Percentiles rank a stretch among this genome's conserved stretches.
These are phyloP conservation scores for Helarctos malayanus DNA, from an alignment of 2,797 vertebrate species.

Conservation along the genomic window DNA sequence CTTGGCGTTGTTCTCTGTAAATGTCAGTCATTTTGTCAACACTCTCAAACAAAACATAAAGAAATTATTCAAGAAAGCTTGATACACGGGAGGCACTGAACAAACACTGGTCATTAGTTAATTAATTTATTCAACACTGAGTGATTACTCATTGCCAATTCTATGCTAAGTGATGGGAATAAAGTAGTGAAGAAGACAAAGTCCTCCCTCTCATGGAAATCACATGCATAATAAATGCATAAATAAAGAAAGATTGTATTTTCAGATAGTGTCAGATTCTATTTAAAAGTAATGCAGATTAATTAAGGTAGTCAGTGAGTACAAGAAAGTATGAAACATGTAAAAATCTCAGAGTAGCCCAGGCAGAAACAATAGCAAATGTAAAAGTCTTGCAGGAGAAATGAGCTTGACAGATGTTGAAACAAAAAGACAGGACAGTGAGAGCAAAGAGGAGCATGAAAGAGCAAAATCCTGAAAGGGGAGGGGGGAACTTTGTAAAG, in stretches of 20 bases:
- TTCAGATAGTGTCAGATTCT: conserved; percentile 23
- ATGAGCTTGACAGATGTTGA: not conserved
- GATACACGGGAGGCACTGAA: not conserved
- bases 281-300: not conserved
- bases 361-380: not conserved
- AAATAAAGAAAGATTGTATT: not conserved
- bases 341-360: not conserved
- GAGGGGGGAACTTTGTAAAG: not conserved
- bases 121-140: not conserved
- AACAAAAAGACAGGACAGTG: not conserved
- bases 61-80: not conserved
- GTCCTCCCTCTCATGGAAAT: not conserved
- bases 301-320: not conserved
- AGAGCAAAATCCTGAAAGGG: not conserved
- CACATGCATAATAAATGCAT: not conserved
- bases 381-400: not conserved
- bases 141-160: not conserved
- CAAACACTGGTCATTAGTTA: conserved; percentile 24
- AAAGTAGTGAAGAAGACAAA: not conserved
- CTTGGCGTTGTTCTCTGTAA: not conserved
- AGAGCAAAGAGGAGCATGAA: not conserved
- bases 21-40: not conserved
- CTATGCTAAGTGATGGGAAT: not conserved
- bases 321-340: not conserved
- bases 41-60: not conserved